These are phyloP conservation scores for Microtus agrestis DNA, from an alignment of 2,797 vertebrate species.

Conservation along the genomic window DNA sequence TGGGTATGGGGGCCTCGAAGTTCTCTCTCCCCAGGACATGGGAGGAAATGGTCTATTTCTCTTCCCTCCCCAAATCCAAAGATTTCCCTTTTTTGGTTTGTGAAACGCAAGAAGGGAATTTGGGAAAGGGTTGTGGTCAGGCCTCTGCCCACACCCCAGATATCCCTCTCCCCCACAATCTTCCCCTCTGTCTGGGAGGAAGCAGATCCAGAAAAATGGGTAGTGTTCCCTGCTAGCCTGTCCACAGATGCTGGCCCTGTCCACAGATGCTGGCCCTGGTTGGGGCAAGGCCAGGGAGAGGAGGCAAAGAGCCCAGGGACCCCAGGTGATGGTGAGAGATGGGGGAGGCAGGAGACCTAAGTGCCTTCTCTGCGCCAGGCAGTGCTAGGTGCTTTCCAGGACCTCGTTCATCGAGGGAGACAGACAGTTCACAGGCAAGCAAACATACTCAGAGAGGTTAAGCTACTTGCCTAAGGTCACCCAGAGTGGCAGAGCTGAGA, in stretches of 20 bases:
- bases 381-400: slow-evolving; percentile 59
- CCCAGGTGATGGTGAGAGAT: neutral
- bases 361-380: neutral
- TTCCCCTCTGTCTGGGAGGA: slow-evolving; percentile 49
- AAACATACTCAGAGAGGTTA: slow-evolving; percentile 61
- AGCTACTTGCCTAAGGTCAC: slow-evolving; percentile 71
- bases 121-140: slow-evolving; percentile 72
- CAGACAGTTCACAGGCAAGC: slow-evolving; percentile 34
- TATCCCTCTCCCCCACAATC: slow-evolving; percentile 45
- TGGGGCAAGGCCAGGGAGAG: neutral
- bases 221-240: neutral
- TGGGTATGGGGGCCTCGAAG: slow-evolving; percentile 10
- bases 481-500: slow-evolving; percentile 81
- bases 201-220: slow-evolving; percentile 59
- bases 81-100: slow-evolving; percentile 80
- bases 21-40: neutral
- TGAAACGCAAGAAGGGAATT: slow-evolving; percentile 75
- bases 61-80: slow-evolving; percentile 72
- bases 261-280: too few relatives aligned
- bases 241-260: neutral
- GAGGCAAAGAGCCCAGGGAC: neutral
- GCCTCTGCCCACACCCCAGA: slow-evolving; percentile 62
- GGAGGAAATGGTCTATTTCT: slow-evolving; percentile 65
- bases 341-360: neutral
- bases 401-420: slow-evolving; percentile 42